Conservation (phyloP, 1,140 invertebrate genomes). For the Diprion similis region DNA sequence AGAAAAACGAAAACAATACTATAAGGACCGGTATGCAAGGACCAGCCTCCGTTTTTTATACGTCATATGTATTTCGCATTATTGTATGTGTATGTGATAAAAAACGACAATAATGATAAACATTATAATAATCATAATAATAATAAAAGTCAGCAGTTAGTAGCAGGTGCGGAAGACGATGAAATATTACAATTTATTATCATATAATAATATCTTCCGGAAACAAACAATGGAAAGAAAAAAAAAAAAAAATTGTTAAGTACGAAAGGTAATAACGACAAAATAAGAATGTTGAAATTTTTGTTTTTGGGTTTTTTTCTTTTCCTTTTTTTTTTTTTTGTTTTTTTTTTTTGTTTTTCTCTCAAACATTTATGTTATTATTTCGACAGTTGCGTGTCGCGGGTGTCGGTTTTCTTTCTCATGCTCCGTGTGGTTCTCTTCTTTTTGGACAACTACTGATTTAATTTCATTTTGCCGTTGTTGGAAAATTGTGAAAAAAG, state of each 20-base stretch:
- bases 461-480: too few relatives aligned
- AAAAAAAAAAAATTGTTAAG: not conserved
- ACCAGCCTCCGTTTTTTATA: conserved; percentile 30
- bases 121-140: too few relatives aligned
- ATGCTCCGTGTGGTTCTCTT: too few relatives aligned
- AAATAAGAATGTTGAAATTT: not conserved
- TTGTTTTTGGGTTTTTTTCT: too few relatives aligned
- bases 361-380: too few relatives aligned
- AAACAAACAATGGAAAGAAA: not conserved
- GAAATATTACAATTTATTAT: not conserved
- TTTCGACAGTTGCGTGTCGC: too few relatives aligned
- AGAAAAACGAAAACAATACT: not conserved
- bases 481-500: too few relatives aligned
- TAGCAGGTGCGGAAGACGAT: not conserved
- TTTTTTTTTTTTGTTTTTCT: not conserved
- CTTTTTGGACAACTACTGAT: too few relatives aligned
- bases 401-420: too few relatives aligned
- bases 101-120: too few relatives aligned
- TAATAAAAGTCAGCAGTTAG: conserved; percentile 1
- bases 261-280: not conserved
- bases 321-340: not conserved
- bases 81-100: too few relatives aligned
- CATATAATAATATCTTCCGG: not conserved
- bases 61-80: not conserved
- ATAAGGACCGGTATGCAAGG: not conserved